Evolutionary conservation across 1,140 invertebrate species (phyloP).

Genomic region (Aphelenchoides besseyi): DNA sequence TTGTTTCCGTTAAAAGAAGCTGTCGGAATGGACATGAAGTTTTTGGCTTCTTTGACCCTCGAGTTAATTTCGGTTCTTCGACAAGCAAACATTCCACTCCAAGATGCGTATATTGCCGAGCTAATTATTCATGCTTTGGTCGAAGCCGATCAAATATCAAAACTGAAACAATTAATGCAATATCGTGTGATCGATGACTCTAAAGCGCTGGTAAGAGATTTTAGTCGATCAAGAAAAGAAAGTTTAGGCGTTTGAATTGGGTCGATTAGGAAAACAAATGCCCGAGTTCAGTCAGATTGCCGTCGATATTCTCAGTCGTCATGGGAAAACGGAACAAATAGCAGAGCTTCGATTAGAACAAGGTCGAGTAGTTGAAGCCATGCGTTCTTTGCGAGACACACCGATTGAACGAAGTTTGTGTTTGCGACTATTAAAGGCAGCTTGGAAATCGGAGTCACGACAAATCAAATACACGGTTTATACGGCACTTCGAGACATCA

Average conservation of each 20-base stretch:
- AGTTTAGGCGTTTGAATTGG: slow-evolving; percentile 39
- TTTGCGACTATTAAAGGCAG: slow-evolving; percentile 27
- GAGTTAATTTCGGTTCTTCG: slow-evolving; percentile 31
- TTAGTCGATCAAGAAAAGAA: too few relatives aligned
- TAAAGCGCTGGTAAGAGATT: slow-evolving; percentile 38
- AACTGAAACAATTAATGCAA: slow-evolving; percentile 42
- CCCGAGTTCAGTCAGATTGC: slow-evolving; percentile 26
- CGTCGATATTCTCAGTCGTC: slow-evolving; percentile 34
- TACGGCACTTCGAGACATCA: slow-evolving; percentile 23
- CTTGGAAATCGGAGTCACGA: slow-evolving; percentile 25
- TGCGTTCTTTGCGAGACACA: slow-evolving; percentile 12
- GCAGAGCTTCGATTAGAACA: slow-evolving; percentile 29
- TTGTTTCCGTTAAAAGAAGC: slow-evolving; percentile 41
- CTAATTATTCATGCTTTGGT: slow-evolving; percentile 25
- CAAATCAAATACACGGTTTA: slow-evolving; percentile 31
- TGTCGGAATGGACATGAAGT: slow-evolving; percentile 36
- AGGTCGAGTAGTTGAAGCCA: slow-evolving; percentile 24
- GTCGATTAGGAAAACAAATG: background rate
- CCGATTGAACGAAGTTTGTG: slow-evolving; percentile 22
- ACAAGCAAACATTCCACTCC: slow-evolving; percentile 1
- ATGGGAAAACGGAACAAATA: slow-evolving; percentile 30
- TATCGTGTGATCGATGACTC: slow-evolving; percentile 48
- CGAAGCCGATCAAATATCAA: slow-evolving; percentile 33
- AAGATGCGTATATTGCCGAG: slow-evolving; percentile 17
- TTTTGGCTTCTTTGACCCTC: slow-evolving; percentile 30